Evolutionary conservation across 2,797 vertebrate genomes (phyloP).

Genomic region (Rhodeus uyekii): DNA sequence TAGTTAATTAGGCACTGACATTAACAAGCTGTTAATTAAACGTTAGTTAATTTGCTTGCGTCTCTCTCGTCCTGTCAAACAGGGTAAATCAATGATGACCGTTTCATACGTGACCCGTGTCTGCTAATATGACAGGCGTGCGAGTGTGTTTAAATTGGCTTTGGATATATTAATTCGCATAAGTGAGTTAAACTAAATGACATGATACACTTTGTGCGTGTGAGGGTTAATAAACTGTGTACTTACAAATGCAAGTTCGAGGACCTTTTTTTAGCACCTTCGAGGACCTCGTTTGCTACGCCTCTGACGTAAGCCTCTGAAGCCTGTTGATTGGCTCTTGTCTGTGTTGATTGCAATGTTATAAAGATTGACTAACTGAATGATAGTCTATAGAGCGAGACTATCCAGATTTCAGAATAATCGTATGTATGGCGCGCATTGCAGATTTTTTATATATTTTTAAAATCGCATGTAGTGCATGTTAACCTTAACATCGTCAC

Average conservation of each 20-base stretch:
- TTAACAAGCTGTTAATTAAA: slow-evolving; percentile 31
- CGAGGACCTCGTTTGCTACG: background rate
- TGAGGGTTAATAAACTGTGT: background rate
- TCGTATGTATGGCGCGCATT: background rate
- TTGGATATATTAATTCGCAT: background rate
- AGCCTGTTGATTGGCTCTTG: slow-evolving; percentile 2
- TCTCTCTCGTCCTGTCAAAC: background rate
- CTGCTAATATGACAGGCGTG: background rate
- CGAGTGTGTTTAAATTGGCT: background rate
- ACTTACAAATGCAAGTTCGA: background rate
- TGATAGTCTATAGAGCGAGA: background rate
- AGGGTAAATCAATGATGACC: background rate
- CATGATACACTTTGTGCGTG: background rate
- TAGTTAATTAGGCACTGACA: slow-evolving; percentile 20
- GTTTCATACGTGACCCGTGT: background rate
- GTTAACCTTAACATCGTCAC: background rate
- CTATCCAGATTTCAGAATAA: background rate
- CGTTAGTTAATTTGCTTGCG: background rate
- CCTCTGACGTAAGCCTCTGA: background rate
- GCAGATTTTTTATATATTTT: background rate
- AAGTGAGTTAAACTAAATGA: background rate
- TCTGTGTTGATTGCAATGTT: background rate
- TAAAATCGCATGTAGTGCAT: too few relatives aligned
- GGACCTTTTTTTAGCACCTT: too few relatives aligned
- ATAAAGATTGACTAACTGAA: background rate